Percentiles rank a stretch among this genome's conserved stretches.
These are phyloP conservation scores for Rutilus rutilus DNA, from an alignment of 2,113 vertebrate species.

Conservation along the genomic window DNA sequence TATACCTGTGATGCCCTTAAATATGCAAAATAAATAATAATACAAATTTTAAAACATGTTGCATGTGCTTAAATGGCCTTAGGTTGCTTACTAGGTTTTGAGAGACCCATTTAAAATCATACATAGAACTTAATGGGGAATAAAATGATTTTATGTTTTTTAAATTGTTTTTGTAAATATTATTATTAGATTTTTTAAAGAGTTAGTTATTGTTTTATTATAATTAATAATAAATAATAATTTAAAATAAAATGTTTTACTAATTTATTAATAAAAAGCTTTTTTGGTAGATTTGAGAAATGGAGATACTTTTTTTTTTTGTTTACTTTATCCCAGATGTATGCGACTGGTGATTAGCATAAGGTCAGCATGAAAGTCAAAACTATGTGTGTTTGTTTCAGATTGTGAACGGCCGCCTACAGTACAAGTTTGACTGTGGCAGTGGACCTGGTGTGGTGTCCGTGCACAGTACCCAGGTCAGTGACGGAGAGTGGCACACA, in stretches of 20 bases:
- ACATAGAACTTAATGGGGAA: background rate
- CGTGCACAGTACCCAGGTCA: constrained; percentile 92
- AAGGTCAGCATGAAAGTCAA: background rate
- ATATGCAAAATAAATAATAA: background rate
- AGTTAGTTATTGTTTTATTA: background rate
- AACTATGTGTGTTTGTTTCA: constrained; percentile 57
- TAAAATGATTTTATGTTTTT: too few species aligned
- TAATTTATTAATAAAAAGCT: background rate
- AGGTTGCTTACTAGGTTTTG: background rate
- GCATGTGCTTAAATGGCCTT: background rate
- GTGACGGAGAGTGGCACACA: constrained; percentile 92
- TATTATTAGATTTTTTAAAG: background rate
- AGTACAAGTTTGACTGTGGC: constrained; percentile 98
- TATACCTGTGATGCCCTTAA: background rate
- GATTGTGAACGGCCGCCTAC: constrained; percentile 93
- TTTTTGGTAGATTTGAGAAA: background rate
- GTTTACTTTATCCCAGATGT: background rate
- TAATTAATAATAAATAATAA: background rate
- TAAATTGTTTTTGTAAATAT: background rate
- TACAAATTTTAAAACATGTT: background rate
- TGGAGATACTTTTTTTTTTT: background rate
- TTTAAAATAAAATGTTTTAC: background rate
- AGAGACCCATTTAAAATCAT: background rate
- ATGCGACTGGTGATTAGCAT: background rate
- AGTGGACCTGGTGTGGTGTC: constrained; percentile 94